Base-by-base conservation (phyloP, 2,797 vertebrate genomes). In the Yasuhikotakia modesta region DNA sequence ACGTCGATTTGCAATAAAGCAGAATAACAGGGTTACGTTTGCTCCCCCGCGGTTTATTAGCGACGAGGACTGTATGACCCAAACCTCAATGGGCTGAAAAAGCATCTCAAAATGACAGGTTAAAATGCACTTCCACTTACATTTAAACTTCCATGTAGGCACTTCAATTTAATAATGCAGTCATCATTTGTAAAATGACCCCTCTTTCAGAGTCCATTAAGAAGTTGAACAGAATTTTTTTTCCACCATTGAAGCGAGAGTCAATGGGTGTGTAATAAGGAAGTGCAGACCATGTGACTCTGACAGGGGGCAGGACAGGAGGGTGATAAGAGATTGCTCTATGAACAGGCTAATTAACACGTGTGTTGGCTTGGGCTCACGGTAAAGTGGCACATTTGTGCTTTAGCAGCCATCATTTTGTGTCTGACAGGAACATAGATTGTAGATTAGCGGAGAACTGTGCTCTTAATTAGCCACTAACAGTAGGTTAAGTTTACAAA, bases 301-400 rank as follows among this genome's bases (percentile, higher is more conserved):
- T 39, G 48, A 64, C 27, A 11, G 43, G 81, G 82, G 75, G 82
- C 80, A 86, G 87, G 86, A 85, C 61, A 89, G 91, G 89, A 85
- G 87, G 89, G 87, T 93, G 91, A 93, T 94, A 93, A 91, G 90
- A 90, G 88, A 92, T 90, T 91, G 91, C 90, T 91, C 92, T 90
- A 87, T 91, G 89, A 93, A 92, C 91, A 90, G 89, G 85, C 90
- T 93, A 93, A 94, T 94, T 93, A 92, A n/a, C n/a, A 89, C 88
- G 84, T 89, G 90, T 90, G 87, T 90, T 92, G 88, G 89, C 92
- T 88, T 88, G 82, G 88, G 90, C 91, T 90, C 86, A 86, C 79
- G 71, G 81, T 87, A 86, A 92, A 92, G 92, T 89, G 90, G 83
- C 84, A 85, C 87, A 90, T 93, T 91, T 91, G 88, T 90, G 90